Evolutionary conservation across 2,888 invertebrate genomes (phyloP).

Genomic region (Desoria tigrina): DNA sequence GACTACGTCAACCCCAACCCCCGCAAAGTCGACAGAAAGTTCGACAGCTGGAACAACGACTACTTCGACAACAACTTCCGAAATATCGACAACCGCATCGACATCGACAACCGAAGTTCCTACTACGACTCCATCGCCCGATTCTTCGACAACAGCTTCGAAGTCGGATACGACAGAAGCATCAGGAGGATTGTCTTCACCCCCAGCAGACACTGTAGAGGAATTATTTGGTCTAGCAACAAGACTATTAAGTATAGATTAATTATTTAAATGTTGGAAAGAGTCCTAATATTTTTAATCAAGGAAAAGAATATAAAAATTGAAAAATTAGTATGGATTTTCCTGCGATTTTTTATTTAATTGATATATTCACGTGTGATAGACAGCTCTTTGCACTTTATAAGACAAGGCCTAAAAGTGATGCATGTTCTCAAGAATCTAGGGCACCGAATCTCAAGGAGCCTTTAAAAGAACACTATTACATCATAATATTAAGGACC

Average conservation of each 20-base stretch:
- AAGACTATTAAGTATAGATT: not conserved
- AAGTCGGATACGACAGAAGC: not conserved
- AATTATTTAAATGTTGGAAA: not conserved
- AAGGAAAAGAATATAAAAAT: no score
- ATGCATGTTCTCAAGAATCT: no score
- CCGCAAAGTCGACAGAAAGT: not conserved
- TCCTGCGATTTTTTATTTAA: slow-evolving; percentile 2
- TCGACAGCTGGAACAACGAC: not conserved
- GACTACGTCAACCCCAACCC: not conserved
- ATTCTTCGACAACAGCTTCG: not conserved
- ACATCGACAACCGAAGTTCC: not conserved
- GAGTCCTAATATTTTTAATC: no score
- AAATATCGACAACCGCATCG: not conserved
- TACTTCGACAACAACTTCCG: not conserved
- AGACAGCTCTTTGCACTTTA: no score
- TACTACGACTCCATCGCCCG: not conserved
- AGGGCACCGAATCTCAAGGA: no score
- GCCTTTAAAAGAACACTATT: no score
- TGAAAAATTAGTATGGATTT: not conserved
- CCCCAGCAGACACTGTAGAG: not conserved
- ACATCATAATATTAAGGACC: no score
- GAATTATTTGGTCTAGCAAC: slow-evolving; percentile 1
- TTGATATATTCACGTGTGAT: no score
- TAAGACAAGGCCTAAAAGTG: no score
- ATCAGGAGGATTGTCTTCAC: not conserved